Base-by-base conservation (phyloP, 2,797 vertebrate genomes). In the Rhincodon typus region DNA sequence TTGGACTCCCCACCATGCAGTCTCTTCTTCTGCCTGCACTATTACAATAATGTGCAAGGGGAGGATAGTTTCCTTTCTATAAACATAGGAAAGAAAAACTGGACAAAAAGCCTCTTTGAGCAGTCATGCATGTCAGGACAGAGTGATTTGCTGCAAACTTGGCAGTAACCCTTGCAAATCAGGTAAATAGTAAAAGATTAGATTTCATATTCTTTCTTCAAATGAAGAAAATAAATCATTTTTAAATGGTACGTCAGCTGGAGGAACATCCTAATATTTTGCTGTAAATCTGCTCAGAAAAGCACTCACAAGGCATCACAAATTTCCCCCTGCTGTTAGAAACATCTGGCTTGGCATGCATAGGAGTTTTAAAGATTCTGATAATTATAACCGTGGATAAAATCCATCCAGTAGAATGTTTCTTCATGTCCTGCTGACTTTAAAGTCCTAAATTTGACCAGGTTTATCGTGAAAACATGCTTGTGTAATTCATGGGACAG, bases 331-430 rank as follows among this genome's bases (percentile, higher is more conserved):
- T 46, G 82, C 82, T 46, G 82, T 84, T 42, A 46, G 38, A 84
- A 84, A 84, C 82, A 84, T 25, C 82, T 84, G 82, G 19, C 82
- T 46, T 84, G 82, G 82, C 82, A 84, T 46, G 42, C 21, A 10
- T 46, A 84, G 82, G 38, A 46, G 46, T 84, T 84, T 84, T 42
- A 84, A 84, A 84, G 82, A 84, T 84, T 84, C 82, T 46, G 82
- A 46, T 2, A 42, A 84, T 84, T 84, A 46, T 46, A 46, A 84
- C 23, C 2, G 46, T 46, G 42, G 82, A 23, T 84, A 23, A 46
- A 84, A 46, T 6, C 82, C 82, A 84, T 84, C 21, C 21, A 46
- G 21, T 19, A 8, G 1, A 84, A 84, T 84, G 38, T 82, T 82
- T 82, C 17, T 82, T 82, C 42, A 82, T 25, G 42, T 84, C 82